Evolutionary conservation across 2,113 vertebrate species (phyloP), one percentile per base, ranked within the genome.

Genomic region (Orycteropus afer): DNA sequence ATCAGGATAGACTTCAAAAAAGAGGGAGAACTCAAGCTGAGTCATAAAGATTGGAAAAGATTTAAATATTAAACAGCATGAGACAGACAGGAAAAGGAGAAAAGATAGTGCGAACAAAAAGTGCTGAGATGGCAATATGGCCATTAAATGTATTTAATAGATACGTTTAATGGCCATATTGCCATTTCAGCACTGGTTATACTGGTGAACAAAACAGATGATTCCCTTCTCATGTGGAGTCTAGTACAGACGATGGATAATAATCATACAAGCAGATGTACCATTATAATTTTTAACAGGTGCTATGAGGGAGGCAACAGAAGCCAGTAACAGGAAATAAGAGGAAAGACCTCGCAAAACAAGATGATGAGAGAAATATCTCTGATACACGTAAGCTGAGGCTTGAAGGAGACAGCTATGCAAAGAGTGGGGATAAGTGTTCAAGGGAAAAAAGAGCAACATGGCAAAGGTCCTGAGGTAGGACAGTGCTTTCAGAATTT

Each of bases 71-170:
- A 77, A 85, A 91, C 22, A 83, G 47, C 71, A 3, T 23, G 25
- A 9, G 12, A 82, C 22, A 59, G 13, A 86, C 18, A 86, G 91
- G 32, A 77, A 94, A 82, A 86, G 7, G 42, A 80, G 22, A 49
- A 73, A 96, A 86, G n/a, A 92, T 47, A 67, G 74, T 32, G 12
- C 29, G 34, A 95, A 88, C 65, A n/a, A 71, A 92, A 90, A 53
- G 27, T 92, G 20, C 53, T 91, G 49, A 83, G 61, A 12, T 88
- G 81, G 51, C 40, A 89, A 84, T 45, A 89, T 73, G 47, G 65
- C 51, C 76, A 88, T 90, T 88, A 92, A 95, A 78, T 81, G 73
- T 78, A 90, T 86, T 85, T 94, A 94, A 90, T 92, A 80, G 94
- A 77, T 87, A 89, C 10, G n/a, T n/a, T n/a, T n/a, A n/a, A n/a